Base-by-base conservation (phyloP, 2,113 vertebrate genomes). In the Engystomops pustulosus region DNA sequence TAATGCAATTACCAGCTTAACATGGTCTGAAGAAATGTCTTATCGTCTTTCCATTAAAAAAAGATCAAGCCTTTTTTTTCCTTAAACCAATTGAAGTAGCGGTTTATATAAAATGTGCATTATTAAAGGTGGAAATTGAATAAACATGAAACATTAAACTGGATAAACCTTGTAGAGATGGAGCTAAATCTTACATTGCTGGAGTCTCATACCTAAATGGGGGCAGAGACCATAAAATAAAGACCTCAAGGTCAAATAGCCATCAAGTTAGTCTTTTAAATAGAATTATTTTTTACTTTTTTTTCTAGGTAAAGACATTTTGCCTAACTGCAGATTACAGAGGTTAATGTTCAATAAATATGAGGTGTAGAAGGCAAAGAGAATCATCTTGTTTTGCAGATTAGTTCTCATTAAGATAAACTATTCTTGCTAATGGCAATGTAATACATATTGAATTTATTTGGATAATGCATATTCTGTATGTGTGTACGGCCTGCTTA, bases 1-100 rank as follows among this genome's bases (percentile, higher is more conserved):
- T 75, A 75, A 83, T 83, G 70, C 34, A 65, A 75, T 83, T 62
- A 62, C 55, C 36, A 12, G 36, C 38, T 83, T 83, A 83, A 83
- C 70, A 75, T 27, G 34, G 47, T 58, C 49, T 44, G 49, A 55
- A 36, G 65, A 71, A 81, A 58, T 81, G 78, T 80, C 60, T n/a
- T 14, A 49, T 49, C 41, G 23, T 44, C 80, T 44, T 58, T 81
- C 62, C 65, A 81, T 81, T 70, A 34, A 81, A 80, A 36, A 71
- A 14, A 81, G 49, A 71, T 70, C 17, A 58, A 51, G 80, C 34
- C 23, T 77, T 58, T 53, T 55, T 69, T 53, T 70, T 51, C 38
- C 44, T 69, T 53, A 51, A 58, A 81, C 55, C 65, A 53, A 81
- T 81, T n/a, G 11, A 71, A 71, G 68, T 71, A 44, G 4, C 10